phyloP scores from a whole-genome alignment of 2,113 vertebrate species.

The Vireo altiloquus region DNA sequence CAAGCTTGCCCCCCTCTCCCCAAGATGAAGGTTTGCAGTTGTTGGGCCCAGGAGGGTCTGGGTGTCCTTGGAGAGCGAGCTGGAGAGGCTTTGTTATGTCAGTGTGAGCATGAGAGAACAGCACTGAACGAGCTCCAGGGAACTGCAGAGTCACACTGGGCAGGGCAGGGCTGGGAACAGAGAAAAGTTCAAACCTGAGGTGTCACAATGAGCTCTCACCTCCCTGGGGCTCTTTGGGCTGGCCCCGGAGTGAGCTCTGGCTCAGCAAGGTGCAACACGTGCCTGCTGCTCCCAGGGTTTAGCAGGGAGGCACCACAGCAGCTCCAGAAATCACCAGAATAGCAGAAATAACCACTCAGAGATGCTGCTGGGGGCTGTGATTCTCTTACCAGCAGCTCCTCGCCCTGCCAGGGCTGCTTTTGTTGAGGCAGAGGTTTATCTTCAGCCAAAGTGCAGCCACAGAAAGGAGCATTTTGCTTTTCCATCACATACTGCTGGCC shows the following conservation, averaged over 20 bases:
- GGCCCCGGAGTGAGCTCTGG: background rate
- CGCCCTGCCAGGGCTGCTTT: background rate
- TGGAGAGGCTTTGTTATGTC: too few relatives aligned
- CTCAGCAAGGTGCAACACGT: rapidly evolving
- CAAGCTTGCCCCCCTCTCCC: too few relatives aligned
- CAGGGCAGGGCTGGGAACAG: too few relatives aligned
- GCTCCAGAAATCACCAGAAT: background rate
- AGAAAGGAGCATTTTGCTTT: conserved; percentile 2
- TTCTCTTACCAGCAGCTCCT: background rate
- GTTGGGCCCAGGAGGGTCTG: too few relatives aligned
- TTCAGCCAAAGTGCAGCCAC: background rate
- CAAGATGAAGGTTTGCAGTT: too few relatives aligned
- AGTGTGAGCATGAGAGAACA: too few relatives aligned
- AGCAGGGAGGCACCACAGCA: background rate
- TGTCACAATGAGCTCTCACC: rapidly evolving
- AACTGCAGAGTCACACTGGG: too few relatives aligned
- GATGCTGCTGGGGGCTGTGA: background rate
- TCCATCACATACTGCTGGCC: background rate
- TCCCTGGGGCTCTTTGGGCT: background rate
- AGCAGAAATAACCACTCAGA: background rate
- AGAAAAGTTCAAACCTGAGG: too few relatives aligned
- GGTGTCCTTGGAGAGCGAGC: too few relatives aligned
- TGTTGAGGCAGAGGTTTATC: background rate
- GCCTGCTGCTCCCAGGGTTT: rapidly evolving
- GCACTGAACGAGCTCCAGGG: too few relatives aligned